Percentiles rank a stretch among this genome's conserved stretches.
phyloP scores from a whole-genome alignment of 2,888 invertebrate genomes.

The Andrena praecox region DNA sequence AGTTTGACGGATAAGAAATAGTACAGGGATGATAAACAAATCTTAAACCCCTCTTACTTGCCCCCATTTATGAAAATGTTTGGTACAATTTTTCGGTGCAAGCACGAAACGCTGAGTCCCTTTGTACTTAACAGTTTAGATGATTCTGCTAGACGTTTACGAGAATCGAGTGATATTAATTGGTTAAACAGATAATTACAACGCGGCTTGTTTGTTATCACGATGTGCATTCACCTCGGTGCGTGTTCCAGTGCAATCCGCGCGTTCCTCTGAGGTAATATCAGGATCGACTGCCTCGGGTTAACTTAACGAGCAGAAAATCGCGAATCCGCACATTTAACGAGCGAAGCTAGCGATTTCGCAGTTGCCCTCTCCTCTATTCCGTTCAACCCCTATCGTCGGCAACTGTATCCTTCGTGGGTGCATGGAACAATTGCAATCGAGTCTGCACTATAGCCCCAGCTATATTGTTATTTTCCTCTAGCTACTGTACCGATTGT shows the following conservation, averaged over 20 bases:
- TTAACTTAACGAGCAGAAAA: constrained; percentile 73
- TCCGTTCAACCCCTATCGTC: not conserved
- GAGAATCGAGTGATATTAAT: constrained; percentile 49
- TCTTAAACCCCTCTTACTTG: no score
- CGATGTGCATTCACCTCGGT: constrained; percentile 66
- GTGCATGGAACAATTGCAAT: constrained; percentile 1
- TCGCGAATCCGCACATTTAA: constrained; percentile 57
- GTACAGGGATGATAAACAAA: no score
- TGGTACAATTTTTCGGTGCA: not conserved
- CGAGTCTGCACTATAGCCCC: not conserved
- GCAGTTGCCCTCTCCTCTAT: not conserved
- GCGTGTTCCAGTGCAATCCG: constrained; percentile 66
- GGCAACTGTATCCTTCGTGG: not conserved
- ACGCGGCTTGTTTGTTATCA: constrained; percentile 59
- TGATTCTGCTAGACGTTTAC: not conserved
- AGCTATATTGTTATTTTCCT: no score
- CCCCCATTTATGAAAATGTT: no score
- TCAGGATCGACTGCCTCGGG: constrained; percentile 56
- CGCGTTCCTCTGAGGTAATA: constrained; percentile 61
- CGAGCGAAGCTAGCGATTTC: constrained; percentile 43
- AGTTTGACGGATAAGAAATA: no score
- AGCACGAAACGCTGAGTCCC: not conserved
- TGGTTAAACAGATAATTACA: constrained; percentile 65
- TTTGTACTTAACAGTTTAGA: constrained; percentile 2
- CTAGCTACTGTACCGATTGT: no score